phyloP scores from a whole-genome alignment of 2,797 vertebrate genomes.

The Danio choprae region DNA sequence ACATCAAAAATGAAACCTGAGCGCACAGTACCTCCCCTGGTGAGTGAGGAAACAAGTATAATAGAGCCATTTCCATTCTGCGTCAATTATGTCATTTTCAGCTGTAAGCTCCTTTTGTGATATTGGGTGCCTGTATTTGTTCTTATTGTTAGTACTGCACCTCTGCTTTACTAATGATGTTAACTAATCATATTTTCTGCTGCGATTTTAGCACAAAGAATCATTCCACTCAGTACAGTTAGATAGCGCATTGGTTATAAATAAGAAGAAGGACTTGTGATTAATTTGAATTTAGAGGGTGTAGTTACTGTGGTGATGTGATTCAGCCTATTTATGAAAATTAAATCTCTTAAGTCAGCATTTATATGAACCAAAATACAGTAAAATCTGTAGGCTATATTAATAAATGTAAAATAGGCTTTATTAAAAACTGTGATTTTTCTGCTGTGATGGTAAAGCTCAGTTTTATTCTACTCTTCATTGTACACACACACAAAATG shows the following conservation, averaged over 20 bases:
- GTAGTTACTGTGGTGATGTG: too few species aligned
- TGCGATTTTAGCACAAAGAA: constrained; percentile 4
- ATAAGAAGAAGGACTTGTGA: neutral
- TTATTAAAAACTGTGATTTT: too few species aligned
- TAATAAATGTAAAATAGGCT: too few species aligned
- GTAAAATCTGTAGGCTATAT: too few species aligned
- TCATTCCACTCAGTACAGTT: neutral
- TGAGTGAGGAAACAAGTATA: neutral
- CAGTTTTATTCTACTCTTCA: too few species aligned
- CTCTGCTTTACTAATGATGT: constrained; percentile 12
- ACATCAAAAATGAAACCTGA: neutral
- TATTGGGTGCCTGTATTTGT: constrained; percentile 8
- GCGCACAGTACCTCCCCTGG: neutral
- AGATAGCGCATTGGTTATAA: constrained; percentile 5
- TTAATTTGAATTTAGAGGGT: too few species aligned
- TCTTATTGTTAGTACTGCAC: constrained; percentile 13
- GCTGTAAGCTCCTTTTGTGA: neutral
- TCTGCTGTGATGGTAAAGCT: too few species aligned
- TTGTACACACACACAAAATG: too few species aligned
- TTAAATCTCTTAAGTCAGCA: too few species aligned
- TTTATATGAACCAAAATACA: too few species aligned
- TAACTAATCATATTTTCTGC: constrained; percentile 23
- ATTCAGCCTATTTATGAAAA: too few species aligned
- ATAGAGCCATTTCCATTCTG: neutral
- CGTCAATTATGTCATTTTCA: neutral